These are phyloP conservation scores for Seira ritae DNA, from an alignment of 2,888 invertebrate species.

Conservation along the genomic window DNA sequence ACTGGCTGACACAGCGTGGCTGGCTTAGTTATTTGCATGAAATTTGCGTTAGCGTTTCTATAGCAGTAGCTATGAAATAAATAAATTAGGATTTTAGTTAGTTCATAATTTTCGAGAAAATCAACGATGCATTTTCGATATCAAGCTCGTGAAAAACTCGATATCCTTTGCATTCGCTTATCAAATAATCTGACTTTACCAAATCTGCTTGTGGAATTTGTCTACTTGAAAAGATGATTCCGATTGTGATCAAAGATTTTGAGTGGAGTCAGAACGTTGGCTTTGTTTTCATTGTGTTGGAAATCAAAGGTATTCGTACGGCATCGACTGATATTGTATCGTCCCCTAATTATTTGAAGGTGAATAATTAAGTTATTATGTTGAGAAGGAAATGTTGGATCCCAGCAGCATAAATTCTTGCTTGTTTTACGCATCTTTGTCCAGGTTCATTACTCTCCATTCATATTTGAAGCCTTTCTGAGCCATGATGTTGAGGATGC, in stretches of 20 bases:
- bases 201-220: too few species aligned
- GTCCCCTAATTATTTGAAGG: conserved; percentile 83
- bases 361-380: conserved; percentile 70
- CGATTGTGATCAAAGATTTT: conserved; percentile 84
- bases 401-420: neutral
- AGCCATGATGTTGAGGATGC: conserved; percentile 80
- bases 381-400: neutral
- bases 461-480: conserved; percentile 86
- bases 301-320: conserved; percentile 80
- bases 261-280: conserved; percentile 85
- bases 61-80: too few species aligned
- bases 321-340: conserved; percentile 84
- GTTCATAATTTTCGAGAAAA: too few species aligned
- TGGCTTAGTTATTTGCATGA: too few species aligned
- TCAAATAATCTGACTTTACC: too few species aligned
- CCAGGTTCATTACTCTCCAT: conserved; percentile 83
- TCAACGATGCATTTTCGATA: too few species aligned
- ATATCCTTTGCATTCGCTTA: too few species aligned
- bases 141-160: too few species aligned
- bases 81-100: too few species aligned
- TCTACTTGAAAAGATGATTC: conserved; percentile 78
- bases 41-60: too few species aligned
- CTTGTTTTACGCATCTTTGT: neutral
- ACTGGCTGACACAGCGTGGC: too few species aligned
- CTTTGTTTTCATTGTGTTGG: conserved; percentile 81